phyloP scores from a whole-genome alignment of 2,888 invertebrate genomes.

The Schizaphis graminum region DNA sequence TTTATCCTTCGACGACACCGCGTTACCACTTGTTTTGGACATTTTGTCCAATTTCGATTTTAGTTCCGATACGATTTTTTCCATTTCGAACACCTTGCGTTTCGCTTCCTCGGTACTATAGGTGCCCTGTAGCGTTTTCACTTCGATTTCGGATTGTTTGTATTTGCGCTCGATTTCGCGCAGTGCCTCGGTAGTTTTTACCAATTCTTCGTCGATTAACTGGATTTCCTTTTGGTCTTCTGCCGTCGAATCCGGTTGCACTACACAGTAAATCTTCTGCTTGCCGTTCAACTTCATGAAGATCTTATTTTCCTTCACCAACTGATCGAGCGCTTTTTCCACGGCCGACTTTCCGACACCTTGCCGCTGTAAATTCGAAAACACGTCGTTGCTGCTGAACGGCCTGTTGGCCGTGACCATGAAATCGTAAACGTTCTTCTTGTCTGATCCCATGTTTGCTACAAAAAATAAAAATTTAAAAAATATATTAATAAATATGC shows the following conservation, averaged over 20 bases:
- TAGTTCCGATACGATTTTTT: slow-evolving; percentile 72
- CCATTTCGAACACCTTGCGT: slow-evolving; percentile 71
- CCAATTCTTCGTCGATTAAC: slow-evolving; percentile 72
- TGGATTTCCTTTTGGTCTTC: slow-evolving; percentile 70
- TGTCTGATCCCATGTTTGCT: slow-evolving; percentile 34
- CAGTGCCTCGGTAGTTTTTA: slow-evolving; percentile 69
- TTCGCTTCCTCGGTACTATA: slow-evolving; percentile 77
- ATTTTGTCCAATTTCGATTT: slow-evolving; percentile 73
- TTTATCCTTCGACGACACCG: slow-evolving; percentile 75
- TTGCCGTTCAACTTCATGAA: slow-evolving; percentile 87
- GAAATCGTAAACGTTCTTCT: slow-evolving; percentile 79
- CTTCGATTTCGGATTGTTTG: slow-evolving; percentile 71
- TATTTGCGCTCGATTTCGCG: slow-evolving; percentile 72
- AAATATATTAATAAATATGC: background rate
- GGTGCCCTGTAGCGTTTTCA: slow-evolving; percentile 71
- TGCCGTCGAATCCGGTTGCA: slow-evolving; percentile 68
- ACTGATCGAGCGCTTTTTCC: slow-evolving; percentile 82
- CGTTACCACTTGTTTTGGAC: slow-evolving; percentile 74
- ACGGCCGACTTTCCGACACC: slow-evolving; percentile 80
- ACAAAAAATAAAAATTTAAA: background rate
- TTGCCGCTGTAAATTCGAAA: slow-evolving; percentile 83
- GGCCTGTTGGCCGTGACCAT: slow-evolving; percentile 84
- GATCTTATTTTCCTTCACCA: slow-evolving; percentile 77
- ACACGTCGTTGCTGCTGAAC: slow-evolving; percentile 85
- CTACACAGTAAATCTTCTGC: slow-evolving; percentile 88